Percentiles rank a stretch among this genome's conserved stretches.
These are phyloP conservation scores for Scylla paramamosain DNA, from an alignment of 1,140 invertebrate genomes.

Conservation along the genomic window DNA sequence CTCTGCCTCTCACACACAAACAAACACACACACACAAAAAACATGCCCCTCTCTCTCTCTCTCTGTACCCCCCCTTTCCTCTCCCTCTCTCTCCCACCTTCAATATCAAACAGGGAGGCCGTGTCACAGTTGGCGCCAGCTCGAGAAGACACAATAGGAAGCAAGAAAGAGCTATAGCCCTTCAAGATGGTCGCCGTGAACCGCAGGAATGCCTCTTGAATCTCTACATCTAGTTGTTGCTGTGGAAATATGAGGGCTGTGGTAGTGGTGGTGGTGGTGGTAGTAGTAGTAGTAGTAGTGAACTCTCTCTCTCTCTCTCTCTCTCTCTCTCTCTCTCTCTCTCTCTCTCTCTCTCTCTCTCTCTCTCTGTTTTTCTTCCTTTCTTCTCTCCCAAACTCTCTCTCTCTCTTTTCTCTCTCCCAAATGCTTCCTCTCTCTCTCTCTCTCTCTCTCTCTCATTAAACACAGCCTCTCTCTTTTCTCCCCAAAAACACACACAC, in stretches of 20 bases:
- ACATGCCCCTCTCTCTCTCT: background rate
- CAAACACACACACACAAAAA: too few relatives aligned
- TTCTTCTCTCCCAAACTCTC: background rate
- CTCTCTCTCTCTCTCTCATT: conserved; percentile 83
- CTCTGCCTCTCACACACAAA: background rate
- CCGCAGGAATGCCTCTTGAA: conserved; percentile 97
- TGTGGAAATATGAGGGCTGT: conserved; percentile 25
- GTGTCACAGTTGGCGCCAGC: conserved; percentile 96
- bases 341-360: background rate
- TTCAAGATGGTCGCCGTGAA: conserved; percentile 97
- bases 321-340: too few relatives aligned
- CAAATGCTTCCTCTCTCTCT: conserved; percentile 79
- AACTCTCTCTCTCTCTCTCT: too few relatives aligned
- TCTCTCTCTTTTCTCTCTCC: background rate
- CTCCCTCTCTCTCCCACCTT: conserved; percentile 85
- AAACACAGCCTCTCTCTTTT: background rate
- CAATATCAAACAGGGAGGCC: conserved; percentile 95
- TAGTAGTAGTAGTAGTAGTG: background rate
- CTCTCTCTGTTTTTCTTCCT: background rate
- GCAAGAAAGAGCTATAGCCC: conserved; percentile 93
- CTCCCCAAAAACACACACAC: too few relatives aligned
- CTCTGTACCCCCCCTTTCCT: conserved; percentile 73
- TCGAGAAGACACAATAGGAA: conserved; percentile 97
- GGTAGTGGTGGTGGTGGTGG: background rate
- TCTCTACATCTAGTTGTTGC: conserved; percentile 84